Percentiles rank a stretch among this genome's conserved stretches.
These are phyloP conservation scores for Crotalus helleri DNA, from an alignment of 2,113 vertebrate genomes.

Conservation along the genomic window DNA sequence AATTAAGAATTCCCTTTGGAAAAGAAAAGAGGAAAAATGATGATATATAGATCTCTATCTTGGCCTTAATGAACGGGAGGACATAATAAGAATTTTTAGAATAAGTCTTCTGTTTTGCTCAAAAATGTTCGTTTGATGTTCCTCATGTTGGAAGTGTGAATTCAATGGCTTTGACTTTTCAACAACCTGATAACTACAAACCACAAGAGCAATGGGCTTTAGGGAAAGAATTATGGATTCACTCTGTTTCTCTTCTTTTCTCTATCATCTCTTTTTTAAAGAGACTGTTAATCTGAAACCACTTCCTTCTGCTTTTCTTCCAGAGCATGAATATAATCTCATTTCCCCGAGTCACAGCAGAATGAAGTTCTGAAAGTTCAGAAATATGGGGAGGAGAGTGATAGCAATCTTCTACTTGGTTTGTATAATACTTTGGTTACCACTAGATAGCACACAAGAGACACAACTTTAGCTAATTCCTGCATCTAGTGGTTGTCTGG, in stretches of 20 bases:
- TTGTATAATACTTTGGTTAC: not conserved
- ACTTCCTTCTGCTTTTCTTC: not conserved
- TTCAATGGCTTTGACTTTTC: not conserved
- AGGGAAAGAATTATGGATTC: not conserved
- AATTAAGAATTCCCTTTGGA: not conserved
- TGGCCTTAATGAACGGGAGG: not conserved
- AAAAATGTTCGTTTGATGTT: not conserved
- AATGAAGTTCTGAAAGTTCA: not conserved
- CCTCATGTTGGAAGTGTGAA: not conserved
- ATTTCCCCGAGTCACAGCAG: not conserved
- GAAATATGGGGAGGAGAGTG: not conserved
- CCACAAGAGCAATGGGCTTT: not conserved
- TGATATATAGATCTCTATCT: not conserved
- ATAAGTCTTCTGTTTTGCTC: not conserved
- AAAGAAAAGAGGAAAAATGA: not conserved
- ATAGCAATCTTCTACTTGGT: not conserved
- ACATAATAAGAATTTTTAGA: not conserved
- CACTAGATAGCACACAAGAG: not conserved
- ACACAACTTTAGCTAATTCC: not conserved
- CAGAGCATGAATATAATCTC: not conserved
- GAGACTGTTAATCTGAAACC: not conserved
- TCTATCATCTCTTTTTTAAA: not conserved
- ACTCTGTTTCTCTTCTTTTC: not conserved
- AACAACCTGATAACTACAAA: not conserved
- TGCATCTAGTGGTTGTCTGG: not conserved